phyloP scores from a whole-genome alignment of 1,140 invertebrate species.

The Drosophila ficusphila region DNA sequence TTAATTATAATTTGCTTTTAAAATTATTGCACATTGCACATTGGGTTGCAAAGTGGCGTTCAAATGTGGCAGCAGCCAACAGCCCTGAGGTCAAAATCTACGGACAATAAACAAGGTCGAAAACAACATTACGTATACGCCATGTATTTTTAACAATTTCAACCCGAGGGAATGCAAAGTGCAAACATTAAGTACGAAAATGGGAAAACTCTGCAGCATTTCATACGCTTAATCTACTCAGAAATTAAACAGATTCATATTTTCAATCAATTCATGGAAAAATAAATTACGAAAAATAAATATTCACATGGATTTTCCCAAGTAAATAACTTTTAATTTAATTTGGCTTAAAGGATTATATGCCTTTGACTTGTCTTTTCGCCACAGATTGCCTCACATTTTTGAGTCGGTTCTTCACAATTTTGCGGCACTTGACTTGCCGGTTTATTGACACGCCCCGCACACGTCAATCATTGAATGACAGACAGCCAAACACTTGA shows the following conservation, averaged over 20 bases:
- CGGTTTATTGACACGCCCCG: constrained; percentile 53
- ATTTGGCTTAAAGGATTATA: constrained; percentile 2
- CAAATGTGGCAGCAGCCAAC: not conserved
- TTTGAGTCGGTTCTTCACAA: constrained; percentile 36
- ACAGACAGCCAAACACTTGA: constrained; percentile 51
- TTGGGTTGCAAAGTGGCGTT: constrained; percentile 1
- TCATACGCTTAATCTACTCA: not conserved
- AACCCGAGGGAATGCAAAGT: not conserved
- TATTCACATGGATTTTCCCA: no score
- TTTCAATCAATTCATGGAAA: not conserved
- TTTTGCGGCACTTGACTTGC: constrained; percentile 49
- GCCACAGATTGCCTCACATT: constrained; percentile 25
- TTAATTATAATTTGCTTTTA: constrained; percentile 45
- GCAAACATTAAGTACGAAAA: constrained; percentile 1
- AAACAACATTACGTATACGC: constrained; percentile 37
- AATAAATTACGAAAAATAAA: no score
- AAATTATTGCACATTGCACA: constrained; percentile 21
- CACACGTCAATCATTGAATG: constrained; percentile 50
- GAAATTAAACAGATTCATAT: constrained; percentile 23
- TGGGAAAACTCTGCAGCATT: constrained; percentile 7
- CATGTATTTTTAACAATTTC: constrained; percentile 23
- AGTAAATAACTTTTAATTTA: constrained; percentile 8
- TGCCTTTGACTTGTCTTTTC: not conserved
- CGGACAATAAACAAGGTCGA: constrained; percentile 22
- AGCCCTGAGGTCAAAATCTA: constrained; percentile 24